Conservation (phyloP, 2,888 invertebrate species). For the Aporophyla nigra region DNA sequence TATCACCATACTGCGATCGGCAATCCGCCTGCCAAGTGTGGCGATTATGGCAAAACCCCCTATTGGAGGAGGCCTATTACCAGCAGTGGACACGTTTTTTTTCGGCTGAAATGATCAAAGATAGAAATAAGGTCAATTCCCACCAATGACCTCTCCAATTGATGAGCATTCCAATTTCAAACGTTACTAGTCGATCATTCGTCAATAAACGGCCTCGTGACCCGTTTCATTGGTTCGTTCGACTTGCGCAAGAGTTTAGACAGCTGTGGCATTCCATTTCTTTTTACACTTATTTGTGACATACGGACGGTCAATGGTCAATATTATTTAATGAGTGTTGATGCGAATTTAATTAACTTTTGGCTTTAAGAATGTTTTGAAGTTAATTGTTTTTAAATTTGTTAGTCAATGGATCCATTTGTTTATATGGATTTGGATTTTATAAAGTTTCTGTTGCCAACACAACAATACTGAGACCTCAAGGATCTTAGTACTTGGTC, state of each 20-base stretch:
- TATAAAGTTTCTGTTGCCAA: neutral
- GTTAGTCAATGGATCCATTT: neutral
- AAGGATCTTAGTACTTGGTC: neutral
- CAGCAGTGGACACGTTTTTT: too few species aligned
- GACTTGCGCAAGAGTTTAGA: slow-evolving; percentile 59
- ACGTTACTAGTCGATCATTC: slow-evolving; percentile 38
- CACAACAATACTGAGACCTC: neutral
- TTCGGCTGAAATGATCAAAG: too few species aligned
- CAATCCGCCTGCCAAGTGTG: too few species aligned
- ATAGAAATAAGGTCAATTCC: neutral
- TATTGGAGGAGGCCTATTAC: too few species aligned
- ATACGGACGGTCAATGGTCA: slow-evolving; percentile 14
- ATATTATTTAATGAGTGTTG: slow-evolving; percentile 13
- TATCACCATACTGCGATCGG: too few species aligned
- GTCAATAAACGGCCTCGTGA: slow-evolving; percentile 55
- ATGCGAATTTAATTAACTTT: neutral
- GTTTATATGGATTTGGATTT: neutral
- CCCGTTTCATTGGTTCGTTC: slow-evolving; percentile 39
- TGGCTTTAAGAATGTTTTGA: neutral
- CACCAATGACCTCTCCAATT: slow-evolving; percentile 26
- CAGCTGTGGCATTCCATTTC: slow-evolving; percentile 52
- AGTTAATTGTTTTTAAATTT: neutral
- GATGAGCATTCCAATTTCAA: slow-evolving; percentile 37
- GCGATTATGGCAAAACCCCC: too few species aligned
- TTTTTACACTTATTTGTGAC: slow-evolving; percentile 20